These are phyloP conservation scores for Plodia interpunctella DNA, from an alignment of 1,140 invertebrate species.

Conservation along the genomic window DNA sequence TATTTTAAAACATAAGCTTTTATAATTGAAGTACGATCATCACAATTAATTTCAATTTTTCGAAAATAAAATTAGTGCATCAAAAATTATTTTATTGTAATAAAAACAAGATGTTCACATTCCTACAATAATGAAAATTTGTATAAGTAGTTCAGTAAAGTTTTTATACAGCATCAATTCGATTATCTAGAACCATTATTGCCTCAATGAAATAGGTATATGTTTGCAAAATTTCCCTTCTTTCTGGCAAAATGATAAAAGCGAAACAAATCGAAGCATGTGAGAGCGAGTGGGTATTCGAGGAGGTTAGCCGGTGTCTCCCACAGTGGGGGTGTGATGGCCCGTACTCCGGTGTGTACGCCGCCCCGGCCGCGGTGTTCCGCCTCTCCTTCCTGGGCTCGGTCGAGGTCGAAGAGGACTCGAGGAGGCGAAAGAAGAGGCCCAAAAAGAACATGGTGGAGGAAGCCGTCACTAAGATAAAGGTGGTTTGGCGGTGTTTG, in stretches of 20 bases:
- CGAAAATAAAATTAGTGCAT: no score
- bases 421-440: conserved; percentile 83
- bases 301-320: conserved; percentile 71
- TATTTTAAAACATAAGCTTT: no score
- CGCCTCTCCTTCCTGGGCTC: conserved; percentile 89
- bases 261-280: conserved; percentile 20
- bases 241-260: conserved; percentile 14
- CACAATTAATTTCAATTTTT: no score
- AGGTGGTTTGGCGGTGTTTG: conserved; percentile 81
- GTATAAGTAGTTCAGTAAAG: no score
- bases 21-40: no score
- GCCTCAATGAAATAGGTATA: background rate
- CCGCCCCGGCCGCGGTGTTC: conserved; percentile 84
- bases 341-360: conserved; percentile 66
- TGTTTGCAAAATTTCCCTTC: background rate
- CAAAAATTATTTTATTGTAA: no score
- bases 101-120: no score
- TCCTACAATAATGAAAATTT: no score
- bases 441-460: conserved; percentile 95
- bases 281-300: conserved; percentile 68
- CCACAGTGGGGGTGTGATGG: conserved; percentile 70
- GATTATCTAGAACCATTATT: no score
- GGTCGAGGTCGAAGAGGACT: conserved; percentile 90
- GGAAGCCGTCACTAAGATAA: conserved; percentile 97
- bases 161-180: no score